Conservation (phyloP, 2,888 invertebrate species). For the Anarsia innoxiella region DNA sequence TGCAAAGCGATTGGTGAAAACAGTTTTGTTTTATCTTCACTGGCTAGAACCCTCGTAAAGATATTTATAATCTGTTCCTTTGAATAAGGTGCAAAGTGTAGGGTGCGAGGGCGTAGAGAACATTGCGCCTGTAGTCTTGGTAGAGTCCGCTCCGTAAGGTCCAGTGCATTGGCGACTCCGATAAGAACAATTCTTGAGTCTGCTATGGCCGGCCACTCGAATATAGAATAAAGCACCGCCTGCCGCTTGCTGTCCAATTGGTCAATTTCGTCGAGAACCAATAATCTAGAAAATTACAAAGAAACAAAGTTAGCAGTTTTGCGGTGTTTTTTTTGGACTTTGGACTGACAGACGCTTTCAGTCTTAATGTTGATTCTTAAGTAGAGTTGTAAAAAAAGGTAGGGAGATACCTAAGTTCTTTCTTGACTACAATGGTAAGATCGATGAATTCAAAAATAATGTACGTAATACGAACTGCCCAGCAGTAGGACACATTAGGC, state of each 20-base stretch:
- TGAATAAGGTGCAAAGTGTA: constrained; percentile 95
- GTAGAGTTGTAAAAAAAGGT: too few relatives aligned
- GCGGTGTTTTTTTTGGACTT: too few relatives aligned
- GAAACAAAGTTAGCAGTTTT: neutral
- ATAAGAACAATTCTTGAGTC: constrained; percentile 85
- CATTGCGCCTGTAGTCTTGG: constrained; percentile 88
- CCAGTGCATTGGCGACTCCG: constrained; percentile 96
- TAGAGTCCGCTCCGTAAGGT: constrained; percentile 92
- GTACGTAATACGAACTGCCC: too few relatives aligned
- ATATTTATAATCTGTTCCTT: constrained; percentile 92
- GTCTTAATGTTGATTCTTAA: too few relatives aligned
- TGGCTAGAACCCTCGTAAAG: constrained; percentile 84
- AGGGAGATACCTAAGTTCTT: too few relatives aligned
- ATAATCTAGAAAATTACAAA: constrained; percentile 75
- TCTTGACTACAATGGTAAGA: too few relatives aligned
- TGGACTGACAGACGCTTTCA: neutral
- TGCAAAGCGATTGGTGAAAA: constrained; percentile 91
- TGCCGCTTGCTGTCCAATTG: constrained; percentile 90
- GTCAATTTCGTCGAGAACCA: constrained; percentile 97
- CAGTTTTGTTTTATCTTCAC: constrained; percentile 79
- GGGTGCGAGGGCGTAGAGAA: constrained; percentile 81
- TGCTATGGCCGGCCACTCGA: constrained; percentile 90
- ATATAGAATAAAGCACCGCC: constrained; percentile 92
- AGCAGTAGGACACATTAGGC: too few relatives aligned
- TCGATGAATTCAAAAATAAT: too few relatives aligned